Conservation (phyloP, 1,140 invertebrate genomes). For the Delia radicum region DNA sequence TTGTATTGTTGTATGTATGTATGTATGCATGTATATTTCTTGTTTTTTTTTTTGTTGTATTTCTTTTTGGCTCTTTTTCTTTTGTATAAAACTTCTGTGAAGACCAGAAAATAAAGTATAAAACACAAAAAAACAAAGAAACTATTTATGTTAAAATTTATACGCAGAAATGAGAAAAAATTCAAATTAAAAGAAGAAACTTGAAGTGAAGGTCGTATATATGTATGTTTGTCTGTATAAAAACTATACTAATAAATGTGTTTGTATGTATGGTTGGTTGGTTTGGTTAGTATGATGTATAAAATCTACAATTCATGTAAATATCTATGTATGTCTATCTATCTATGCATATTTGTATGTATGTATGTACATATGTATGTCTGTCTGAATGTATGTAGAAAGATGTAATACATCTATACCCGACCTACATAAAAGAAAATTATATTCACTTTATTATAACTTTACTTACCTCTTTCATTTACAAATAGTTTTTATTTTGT, state of each 20-base stretch:
- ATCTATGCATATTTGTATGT: background rate
- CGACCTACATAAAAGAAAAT: slow-evolving; percentile 24
- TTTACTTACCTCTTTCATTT: slow-evolving; percentile 18
- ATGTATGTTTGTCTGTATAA: background rate
- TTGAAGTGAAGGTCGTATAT: slow-evolving; percentile 19
- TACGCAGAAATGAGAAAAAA: slow-evolving; percentile 15
- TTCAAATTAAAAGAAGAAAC: slow-evolving; percentile 23
- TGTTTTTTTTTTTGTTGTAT: background rate
- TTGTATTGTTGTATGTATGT: background rate
- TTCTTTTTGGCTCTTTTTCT: background rate
- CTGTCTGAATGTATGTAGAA: background rate
- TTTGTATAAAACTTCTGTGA: background rate
- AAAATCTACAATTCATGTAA: background rate
- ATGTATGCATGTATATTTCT: background rate
- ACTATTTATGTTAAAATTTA: slow-evolving; percentile 22
- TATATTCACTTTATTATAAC: slow-evolving; percentile 12
- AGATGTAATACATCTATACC: background rate
- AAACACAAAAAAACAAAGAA: slow-evolving; percentile 22
- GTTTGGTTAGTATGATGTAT: no score
- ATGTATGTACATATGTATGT: background rate
- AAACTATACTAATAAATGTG: background rate
- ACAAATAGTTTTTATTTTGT: slow-evolving; percentile 12
- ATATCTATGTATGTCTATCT: background rate
- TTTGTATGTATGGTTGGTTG: background rate
- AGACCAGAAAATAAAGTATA: background rate